Evolutionary conservation across 2,797 vertebrate genomes (phyloP).

Genomic region (Podarcis siculus): DNA sequence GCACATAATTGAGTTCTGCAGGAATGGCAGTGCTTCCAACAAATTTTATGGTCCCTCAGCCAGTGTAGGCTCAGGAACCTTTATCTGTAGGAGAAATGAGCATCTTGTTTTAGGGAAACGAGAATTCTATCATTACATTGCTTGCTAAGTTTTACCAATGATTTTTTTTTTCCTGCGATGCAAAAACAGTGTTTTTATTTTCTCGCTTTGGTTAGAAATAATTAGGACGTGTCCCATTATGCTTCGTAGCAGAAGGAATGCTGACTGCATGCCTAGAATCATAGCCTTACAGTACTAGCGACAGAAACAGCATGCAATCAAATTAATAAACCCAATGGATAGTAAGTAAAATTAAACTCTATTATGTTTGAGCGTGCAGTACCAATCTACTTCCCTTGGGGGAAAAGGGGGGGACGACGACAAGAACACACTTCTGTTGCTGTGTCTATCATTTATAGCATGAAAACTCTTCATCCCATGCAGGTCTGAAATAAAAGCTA

Average conservation of each 20-base stretch:
- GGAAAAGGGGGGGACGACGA: neutral
- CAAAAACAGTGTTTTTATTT: neutral
- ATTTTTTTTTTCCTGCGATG: neutral
- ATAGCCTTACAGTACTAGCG: neutral
- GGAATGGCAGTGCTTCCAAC: neutral
- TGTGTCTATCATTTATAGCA: constrained; percentile 30
- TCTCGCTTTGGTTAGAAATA: no score
- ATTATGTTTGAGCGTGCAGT: neutral
- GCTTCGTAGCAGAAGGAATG: neutral
- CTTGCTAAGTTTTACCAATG: neutral
- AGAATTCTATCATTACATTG: no score
- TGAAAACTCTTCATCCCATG: constrained; percentile 46
- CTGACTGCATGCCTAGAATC: neutral
- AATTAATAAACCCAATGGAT: neutral
- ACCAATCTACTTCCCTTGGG: neutral
- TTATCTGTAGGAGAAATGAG: no score
- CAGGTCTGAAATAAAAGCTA: constrained; percentile 43
- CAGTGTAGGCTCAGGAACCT: neutral
- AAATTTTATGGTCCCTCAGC: neutral
- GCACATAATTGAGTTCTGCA: neutral
- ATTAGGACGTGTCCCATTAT: neutral
- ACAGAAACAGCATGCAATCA: neutral
- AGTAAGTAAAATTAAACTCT: neutral
- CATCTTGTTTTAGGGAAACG: no score
- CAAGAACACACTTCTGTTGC: neutral